Evolutionary conservation across 1,140 invertebrate species (phyloP).

Genomic region (Hyles euphorbiae): DNA sequence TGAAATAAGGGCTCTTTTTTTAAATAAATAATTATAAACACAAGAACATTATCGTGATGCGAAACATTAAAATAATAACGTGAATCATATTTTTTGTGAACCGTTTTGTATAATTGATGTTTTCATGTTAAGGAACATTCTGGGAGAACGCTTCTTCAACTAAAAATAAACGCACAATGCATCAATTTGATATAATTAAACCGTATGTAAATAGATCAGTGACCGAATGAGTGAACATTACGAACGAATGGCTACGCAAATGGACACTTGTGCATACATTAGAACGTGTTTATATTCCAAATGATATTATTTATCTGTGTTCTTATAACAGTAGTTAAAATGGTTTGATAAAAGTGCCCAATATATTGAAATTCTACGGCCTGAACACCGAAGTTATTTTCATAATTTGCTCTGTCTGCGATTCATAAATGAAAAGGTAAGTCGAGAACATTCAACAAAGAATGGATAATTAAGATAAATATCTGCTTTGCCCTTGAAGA

Average conservation of each 20-base stretch:
- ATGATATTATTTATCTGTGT: too few species aligned
- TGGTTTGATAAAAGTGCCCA: too few species aligned
- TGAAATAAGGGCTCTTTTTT: too few species aligned
- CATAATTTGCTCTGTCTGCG: background rate
- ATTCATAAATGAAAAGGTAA: constrained; percentile 11
- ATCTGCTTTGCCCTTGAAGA: background rate
- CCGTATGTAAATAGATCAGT: constrained; percentile 32
- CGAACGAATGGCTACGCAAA: constrained; percentile 11
- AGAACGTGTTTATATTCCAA: background rate
- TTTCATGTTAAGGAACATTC: too few species aligned
- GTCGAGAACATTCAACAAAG: background rate
- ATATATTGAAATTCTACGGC: too few species aligned
- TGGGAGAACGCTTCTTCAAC: background rate
- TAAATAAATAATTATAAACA: background rate
- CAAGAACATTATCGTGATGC: too few species aligned
- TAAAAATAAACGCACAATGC: constrained; percentile 21
- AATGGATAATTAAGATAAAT: too few species aligned
- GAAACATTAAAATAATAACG: background rate
- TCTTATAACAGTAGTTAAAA: too few species aligned
- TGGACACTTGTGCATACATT: constrained; percentile 16
- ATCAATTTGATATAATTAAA: constrained; percentile 33
- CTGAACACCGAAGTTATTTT: constrained; percentile 1
- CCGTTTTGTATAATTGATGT: too few species aligned
- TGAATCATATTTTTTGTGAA: background rate
- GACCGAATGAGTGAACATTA: constrained; percentile 18